phyloP scores from a whole-genome alignment of 2,888 invertebrate species.

The Hirtodrosophila trivittata region DNA sequence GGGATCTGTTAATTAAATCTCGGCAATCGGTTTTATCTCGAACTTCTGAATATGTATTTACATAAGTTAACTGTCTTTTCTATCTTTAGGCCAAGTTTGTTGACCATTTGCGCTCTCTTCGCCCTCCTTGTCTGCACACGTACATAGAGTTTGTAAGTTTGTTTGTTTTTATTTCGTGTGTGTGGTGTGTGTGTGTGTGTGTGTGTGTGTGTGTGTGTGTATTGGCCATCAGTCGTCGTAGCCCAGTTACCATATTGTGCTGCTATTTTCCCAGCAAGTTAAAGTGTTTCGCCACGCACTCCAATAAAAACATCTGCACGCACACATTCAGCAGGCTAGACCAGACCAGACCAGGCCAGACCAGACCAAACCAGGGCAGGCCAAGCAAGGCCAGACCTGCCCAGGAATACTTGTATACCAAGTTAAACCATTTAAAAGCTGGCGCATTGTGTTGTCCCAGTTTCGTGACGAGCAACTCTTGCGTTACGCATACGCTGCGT shows the following conservation, averaged over 20 bases:
- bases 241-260: constrained; percentile 47
- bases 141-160: neutral
- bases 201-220: constrained; percentile 11
- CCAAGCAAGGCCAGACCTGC: neutral
- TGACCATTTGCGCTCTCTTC: constrained; percentile 38
- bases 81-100: constrained; percentile 14
- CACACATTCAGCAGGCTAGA: constrained; percentile 29
- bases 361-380: too few species aligned
- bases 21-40: constrained; percentile 36
- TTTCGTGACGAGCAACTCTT: constrained; percentile 68
- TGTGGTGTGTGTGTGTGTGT: constrained; percentile 2
- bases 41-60: constrained; percentile 25
- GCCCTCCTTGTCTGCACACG: constrained; percentile 18
- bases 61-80: constrained; percentile 24
- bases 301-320: constrained; percentile 76
- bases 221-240: constrained; percentile 34
- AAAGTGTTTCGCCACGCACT: constrained; percentile 79
- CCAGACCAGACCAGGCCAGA: too few species aligned
- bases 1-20: constrained; percentile 40
- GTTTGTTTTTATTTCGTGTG: constrained; percentile 1
- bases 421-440: constrained; percentile 48
- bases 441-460: constrained; percentile 46
- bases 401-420: constrained; percentile 11
- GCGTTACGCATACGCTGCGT: constrained; percentile 71
- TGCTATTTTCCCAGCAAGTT: constrained; percentile 58